Base-by-base conservation (phyloP, 2,113 vertebrate genomes). In the Oryzias melastigma region DNA sequence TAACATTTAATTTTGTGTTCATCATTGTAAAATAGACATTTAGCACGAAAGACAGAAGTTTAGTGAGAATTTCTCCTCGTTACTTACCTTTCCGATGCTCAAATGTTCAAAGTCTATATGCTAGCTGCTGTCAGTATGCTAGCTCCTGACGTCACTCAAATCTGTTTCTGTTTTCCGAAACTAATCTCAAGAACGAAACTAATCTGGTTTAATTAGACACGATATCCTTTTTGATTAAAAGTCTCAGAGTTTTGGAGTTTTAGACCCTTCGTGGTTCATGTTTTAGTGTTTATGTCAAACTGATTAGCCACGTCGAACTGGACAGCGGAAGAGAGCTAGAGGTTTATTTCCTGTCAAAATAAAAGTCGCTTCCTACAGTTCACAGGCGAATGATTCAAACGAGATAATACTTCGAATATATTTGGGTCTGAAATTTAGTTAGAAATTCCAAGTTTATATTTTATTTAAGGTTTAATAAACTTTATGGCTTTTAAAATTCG, bases 231-330 rank as follows among this genome's bases (percentile, higher is more conserved):
- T 2, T 8, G 6, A 0, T 52, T n/a, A n/a, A 35, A 40, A 7
- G 2, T 0, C 1, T 44, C 12, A 5, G 18, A 12, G 0, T 18
- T 67, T 20, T 0, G 0, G 48, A 2, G 3, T 16, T 35, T 35
- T 17, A 69, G 54, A 15, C 14, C 7, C 13, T 35, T 2, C 44
- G 20, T 6, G 2, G 0, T 4, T 45, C 0, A 2, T 0, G 0
- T 20, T 66, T 73, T 45, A 5, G 22, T 40, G 2, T 17, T 57
- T 65, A 57, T 58, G 52, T 65, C 25, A 43, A 1, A 10, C 18
- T 16, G 24, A 52, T 65, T 62, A 85, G 87, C 83, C 84, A 88
- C 84, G 87, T 88, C 84, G 84, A 61, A 66, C 3, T 12, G 35
- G 10, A 12, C 35, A 35, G 10, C 35, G 35, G 10, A 35, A 35